A percentile compares a stretch with the other conserved stretches of the same genome.
phyloP scores from a whole-genome alignment of 2,797 vertebrate species.

The Mormyrus hasselquistii region DNA sequence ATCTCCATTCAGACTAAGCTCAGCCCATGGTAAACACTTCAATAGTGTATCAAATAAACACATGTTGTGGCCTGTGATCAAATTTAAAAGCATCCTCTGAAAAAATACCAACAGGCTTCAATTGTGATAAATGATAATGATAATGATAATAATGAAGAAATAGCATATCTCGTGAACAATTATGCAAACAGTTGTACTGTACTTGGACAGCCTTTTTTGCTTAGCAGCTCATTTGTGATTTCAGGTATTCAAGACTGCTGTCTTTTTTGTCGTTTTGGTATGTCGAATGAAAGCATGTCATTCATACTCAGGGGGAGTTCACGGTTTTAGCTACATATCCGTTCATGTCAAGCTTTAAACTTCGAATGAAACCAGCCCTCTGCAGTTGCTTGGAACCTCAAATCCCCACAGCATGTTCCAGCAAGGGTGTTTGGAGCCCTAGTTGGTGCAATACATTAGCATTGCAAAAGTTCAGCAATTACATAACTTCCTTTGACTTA shows the following conservation, averaged over 20 bases:
- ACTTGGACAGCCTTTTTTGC: background rate
- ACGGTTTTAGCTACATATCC: background rate
- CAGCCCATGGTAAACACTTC: background rate
- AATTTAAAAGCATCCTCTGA: background rate
- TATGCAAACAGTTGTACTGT: background rate
- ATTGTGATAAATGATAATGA: background rate
- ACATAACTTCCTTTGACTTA: background rate
- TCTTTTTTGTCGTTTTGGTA: background rate
- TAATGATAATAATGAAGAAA: background rate
- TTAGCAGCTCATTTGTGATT: background rate
- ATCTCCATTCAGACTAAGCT: background rate
- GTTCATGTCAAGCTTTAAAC: conserved; percentile 2
- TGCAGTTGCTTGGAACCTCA: conserved; percentile 10
- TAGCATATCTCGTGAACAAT: background rate
- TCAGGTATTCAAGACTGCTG: background rate
- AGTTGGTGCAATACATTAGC: background rate
- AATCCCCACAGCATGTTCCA: conserved; percentile 20
- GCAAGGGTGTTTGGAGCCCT: background rate
- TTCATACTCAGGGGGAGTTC: background rate
- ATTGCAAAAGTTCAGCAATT: background rate
- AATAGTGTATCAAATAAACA: background rate
- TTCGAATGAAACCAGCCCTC: conserved; percentile 23
- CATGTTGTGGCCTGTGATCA: background rate
- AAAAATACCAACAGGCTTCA: background rate
- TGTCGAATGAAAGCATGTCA: background rate